Evolutionary conservation across 1,140 invertebrate genomes (phyloP).

Genomic region (Drosophila pachea): DNA sequence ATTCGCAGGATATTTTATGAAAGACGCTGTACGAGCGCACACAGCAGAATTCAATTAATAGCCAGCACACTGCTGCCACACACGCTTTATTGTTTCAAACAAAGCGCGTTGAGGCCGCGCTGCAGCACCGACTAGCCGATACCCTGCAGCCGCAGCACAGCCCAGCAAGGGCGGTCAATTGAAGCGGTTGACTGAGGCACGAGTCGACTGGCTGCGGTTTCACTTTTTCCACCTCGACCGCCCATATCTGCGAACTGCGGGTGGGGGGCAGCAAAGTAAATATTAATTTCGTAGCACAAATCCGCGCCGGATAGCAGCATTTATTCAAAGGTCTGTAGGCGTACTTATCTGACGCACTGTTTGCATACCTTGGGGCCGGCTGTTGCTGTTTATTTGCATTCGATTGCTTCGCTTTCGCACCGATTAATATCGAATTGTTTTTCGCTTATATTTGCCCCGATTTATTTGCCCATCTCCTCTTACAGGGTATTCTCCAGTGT

Average conservation of each 20-base stretch:
- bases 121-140: no score
- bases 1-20: conserved; percentile 26
- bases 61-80: background rate
- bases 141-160: no score
- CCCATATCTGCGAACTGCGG: background rate
- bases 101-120: background rate
- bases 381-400: conserved; percentile 19
- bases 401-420: conserved; percentile 14
- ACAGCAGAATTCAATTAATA: conserved; percentile 23
- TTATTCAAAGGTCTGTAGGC: conserved; percentile 5
- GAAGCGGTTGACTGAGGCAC: no score
- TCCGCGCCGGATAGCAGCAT: background rate
- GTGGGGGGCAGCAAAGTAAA: background rate
- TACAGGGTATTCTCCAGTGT: no score
- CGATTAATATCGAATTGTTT: conserved; percentile 31
- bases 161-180: no score
- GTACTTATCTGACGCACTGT: background rate
- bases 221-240: background rate
- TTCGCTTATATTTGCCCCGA: background rate
- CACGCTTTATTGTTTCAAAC: conserved; percentile 1
- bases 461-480: background rate
- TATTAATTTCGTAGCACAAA: conserved; percentile 18
- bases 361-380: background rate
- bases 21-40: conserved; percentile 15
- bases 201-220: no score